A percentile compares a stretch with the other conserved stretches of the same genome.
phyloP scores from a whole-genome alignment of 2,113 vertebrate species.

The Mormyrus iriodes region DNA sequence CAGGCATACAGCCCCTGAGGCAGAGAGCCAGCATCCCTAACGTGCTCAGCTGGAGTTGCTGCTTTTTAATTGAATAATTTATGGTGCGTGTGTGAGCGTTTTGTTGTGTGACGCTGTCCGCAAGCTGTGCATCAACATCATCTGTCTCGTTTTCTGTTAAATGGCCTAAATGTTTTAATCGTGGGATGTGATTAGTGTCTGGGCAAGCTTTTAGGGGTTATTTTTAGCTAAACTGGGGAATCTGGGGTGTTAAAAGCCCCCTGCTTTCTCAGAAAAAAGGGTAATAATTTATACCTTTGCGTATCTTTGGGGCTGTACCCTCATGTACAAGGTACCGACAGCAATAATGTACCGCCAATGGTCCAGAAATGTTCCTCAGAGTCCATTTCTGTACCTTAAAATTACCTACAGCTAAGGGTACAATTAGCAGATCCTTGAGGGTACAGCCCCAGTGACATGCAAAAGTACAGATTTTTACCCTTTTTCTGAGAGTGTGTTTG shows the following conservation, averaged over 20 bases:
- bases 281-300: no score
- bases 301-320: no score
- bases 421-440: no score
- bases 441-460: no score
- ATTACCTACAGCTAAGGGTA: no score
- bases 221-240: background rate
- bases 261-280: no score
- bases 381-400: no score
- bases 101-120: background rate
- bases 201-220: background rate
- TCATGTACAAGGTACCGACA: no score
- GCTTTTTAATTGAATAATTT: background rate
- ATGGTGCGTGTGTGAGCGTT: background rate
- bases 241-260: background rate
- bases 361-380: no score
- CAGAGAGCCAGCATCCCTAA: background rate
- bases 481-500: no score
- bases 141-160: background rate
- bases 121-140: conserved; percentile 1
- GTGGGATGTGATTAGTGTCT: background rate
- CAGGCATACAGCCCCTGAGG: background rate
- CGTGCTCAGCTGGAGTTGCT: background rate
- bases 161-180: background rate
- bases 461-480: no score
- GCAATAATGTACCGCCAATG: no score